Conservation (phyloP, 2,888 invertebrate genomes). For the Opisthograptis luteolata region DNA sequence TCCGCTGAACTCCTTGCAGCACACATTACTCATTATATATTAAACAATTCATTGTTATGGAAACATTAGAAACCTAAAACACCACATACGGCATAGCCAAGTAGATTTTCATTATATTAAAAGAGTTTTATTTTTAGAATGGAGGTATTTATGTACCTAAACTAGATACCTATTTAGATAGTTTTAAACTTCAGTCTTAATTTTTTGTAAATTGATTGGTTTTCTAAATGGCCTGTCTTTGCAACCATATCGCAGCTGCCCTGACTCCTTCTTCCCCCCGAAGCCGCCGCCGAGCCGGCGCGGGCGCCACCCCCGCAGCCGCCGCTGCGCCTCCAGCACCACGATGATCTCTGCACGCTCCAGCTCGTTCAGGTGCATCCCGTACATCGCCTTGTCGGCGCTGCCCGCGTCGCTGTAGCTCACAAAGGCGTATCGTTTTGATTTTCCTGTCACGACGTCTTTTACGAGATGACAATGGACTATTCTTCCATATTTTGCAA, state of each 20-base stretch:
- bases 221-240: constrained; percentile 89
- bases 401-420: constrained; percentile 87
- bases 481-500: constrained; percentile 87
- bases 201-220: constrained; percentile 68
- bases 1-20: constrained; percentile 60
- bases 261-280: constrained; percentile 93
- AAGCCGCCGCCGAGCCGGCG: constrained; percentile 94
- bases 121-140: background rate
- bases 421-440: constrained; percentile 94
- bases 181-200: background rate
- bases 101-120: constrained; percentile 40
- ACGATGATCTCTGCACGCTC: constrained; percentile 88
- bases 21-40: constrained; percentile 64
- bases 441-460: constrained; percentile 93
- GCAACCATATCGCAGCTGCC: constrained; percentile 94
- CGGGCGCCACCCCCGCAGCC: constrained; percentile 92
- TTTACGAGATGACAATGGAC: constrained; percentile 86
- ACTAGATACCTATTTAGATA: no score
- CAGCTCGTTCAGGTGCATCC: constrained; percentile 84
- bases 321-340: constrained; percentile 90
- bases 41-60: constrained; percentile 33
- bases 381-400: constrained; percentile 85
- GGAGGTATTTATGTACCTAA: no score
- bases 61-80: constrained; percentile 21
- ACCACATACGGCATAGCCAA: constrained; percentile 50